Evolutionary conservation across 2,888 invertebrate genomes (phyloP).

Genomic region (Latheticus oryzae): DNA sequence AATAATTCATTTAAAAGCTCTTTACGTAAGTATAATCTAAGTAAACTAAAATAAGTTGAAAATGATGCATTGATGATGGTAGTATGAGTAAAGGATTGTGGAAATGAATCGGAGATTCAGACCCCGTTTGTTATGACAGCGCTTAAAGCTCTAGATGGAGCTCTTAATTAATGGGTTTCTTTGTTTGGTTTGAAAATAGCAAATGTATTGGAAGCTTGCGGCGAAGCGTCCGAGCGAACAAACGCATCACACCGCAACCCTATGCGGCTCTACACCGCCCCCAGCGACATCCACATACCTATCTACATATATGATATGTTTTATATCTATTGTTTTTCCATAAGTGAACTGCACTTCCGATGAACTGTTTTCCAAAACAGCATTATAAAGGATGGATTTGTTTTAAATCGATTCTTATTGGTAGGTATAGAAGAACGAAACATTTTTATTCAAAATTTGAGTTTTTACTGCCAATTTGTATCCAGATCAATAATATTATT

Average conservation of each 20-base stretch:
- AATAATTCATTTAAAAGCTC: slow-evolving; percentile 32
- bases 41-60: slow-evolving; percentile 25
- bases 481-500: too few relatives aligned
- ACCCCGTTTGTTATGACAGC: slow-evolving; percentile 60
- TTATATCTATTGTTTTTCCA: slow-evolving; percentile 21
- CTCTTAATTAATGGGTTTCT: slow-evolving; percentile 66
- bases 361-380: too few relatives aligned
- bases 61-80: slow-evolving; percentile 17
- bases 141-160: slow-evolving; percentile 64
- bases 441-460: too few relatives aligned
- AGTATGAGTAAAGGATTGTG: slow-evolving; percentile 43
- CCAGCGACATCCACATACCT: slow-evolving; percentile 28
- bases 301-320: slow-evolving; percentile 28
- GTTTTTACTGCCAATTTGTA: too few relatives aligned
- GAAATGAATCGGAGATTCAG: slow-evolving; percentile 49
- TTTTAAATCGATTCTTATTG: too few relatives aligned
- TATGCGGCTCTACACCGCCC: slow-evolving; percentile 45
- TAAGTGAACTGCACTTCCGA: slow-evolving; percentile 13
- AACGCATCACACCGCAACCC: slow-evolving; percentile 56
- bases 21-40: slow-evolving; percentile 33
- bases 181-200: slow-evolving; percentile 65
- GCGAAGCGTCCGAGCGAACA: slow-evolving; percentile 61
- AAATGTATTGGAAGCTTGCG: slow-evolving; percentile 58
- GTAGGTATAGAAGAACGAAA: too few relatives aligned
- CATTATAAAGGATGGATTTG: too few relatives aligned